Conservation (phyloP, 2,797 vertebrate genomes). For the Pterois miles region DNA sequence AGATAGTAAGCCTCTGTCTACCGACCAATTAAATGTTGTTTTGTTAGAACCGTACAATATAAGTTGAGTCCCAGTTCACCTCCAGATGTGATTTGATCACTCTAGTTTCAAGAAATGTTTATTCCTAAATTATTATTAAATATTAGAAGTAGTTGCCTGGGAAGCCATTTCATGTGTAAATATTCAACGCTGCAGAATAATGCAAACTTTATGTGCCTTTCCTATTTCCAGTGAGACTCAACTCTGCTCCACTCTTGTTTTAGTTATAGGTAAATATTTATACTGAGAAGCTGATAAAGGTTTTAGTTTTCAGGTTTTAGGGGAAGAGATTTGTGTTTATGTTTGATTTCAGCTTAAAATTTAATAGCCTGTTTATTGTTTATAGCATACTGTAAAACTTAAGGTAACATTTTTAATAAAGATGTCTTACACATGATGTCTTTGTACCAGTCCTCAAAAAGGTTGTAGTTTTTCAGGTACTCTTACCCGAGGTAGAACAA, state of each 20-base stretch:
- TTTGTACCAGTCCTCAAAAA: too few species aligned
- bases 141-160: background rate
- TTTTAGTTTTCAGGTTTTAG: background rate
- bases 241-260: background rate
- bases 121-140: background rate
- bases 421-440: background rate
- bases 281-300: background rate
- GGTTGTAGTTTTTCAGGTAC: too few species aligned
- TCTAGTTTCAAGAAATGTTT: background rate
- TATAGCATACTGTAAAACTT: background rate
- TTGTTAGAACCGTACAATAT: background rate
- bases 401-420: background rate
- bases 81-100: background rate
- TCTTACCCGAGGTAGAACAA: too few species aligned
- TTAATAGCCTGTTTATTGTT: background rate
- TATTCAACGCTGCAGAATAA: background rate
- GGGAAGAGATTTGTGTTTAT: background rate
- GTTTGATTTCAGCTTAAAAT: background rate
- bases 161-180: background rate
- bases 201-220: background rate
- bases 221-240: background rate
- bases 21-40: background rate
- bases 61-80: background rate
- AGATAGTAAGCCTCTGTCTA: background rate
- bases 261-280: background rate